Evolutionary conservation across 2,888 invertebrate species (phyloP), one percentile per base, ranked within the genome.

Genomic region (Amaurobius ferox): DNA sequence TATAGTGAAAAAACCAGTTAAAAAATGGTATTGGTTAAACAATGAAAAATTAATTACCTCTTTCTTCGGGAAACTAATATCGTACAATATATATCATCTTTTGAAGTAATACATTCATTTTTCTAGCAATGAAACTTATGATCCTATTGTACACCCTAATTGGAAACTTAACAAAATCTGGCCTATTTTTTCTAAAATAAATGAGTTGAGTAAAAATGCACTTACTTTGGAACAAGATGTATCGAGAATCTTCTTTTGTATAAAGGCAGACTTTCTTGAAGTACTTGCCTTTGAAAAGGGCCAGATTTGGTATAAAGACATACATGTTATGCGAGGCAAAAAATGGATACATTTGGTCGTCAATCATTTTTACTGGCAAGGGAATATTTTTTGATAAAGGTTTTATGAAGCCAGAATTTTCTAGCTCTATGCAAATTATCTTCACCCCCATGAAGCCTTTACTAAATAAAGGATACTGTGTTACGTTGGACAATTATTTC

Each of bases 281-380:
- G 9, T 44, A 44, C 44, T 16, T 44, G 44, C 44, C 35, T 35
- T 44, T 83, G 2, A 88, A 89, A 77, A 55, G 88, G 62, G 80
- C 71, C 23, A n/a, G 88, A 23, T 44, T 44, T 44, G 44, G 44
- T 13, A 16, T 44, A 44, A 44, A 44, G 16, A 11, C 11, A 13
- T 44, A 13, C 16, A 16, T 44, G 44, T 16, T 44, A 2, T 44
- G 44, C 2, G 44, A 44, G 16, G 6, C 44, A 11, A 44, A 11
- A 2, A 11, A 1, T 44, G 44, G 16, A 11, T 44, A 44, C 16
- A 16, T 44, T 2, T 16, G 44, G 44, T 16, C 9, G 2, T 2
- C 16, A 7, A 44, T 44, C 2, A 44, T 44, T 13, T 44, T 13
- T 16, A 44, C 13, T 11, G 16, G 44, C 2, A 44, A 16, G 16